These are phyloP conservation scores for Tipula helvola DNA, from an alignment of 2,888 invertebrate species.

Conservation along the genomic window DNA sequence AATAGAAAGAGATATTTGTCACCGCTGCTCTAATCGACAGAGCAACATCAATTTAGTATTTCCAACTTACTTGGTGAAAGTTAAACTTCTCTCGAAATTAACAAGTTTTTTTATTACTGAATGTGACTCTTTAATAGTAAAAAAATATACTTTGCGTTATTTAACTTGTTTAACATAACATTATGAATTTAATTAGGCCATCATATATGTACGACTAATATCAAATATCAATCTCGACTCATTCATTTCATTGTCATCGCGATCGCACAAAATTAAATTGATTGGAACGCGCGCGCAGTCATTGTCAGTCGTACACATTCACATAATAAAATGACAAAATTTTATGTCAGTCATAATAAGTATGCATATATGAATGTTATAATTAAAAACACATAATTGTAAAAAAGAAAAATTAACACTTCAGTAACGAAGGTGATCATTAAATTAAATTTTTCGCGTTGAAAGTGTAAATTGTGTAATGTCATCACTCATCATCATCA, in stretches of 20 bases:
- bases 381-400: not conserved
- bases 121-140: no score
- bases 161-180: no score
- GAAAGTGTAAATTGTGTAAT: not conserved
- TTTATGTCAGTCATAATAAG: not conserved
- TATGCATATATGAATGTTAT: not conserved
- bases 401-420: not conserved
- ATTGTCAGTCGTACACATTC: not conserved
- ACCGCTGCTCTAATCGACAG: no score
- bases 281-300: not conserved
- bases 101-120: no score
- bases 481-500: not conserved
- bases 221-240: not conserved
- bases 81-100: no score
- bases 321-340: not conserved
- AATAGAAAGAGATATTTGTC: no score
- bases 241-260: not conserved
- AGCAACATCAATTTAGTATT: no score
- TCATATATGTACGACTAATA: not conserved
- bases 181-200: not conserved
- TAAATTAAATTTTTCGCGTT: not conserved
- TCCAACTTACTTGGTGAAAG: no score
- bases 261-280: not conserved
- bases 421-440: not conserved
- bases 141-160: no score